These are phyloP conservation scores for Odontophorus gujanensis DNA, from an alignment of 2,113 vertebrate genomes.

Conservation along the genomic window DNA sequence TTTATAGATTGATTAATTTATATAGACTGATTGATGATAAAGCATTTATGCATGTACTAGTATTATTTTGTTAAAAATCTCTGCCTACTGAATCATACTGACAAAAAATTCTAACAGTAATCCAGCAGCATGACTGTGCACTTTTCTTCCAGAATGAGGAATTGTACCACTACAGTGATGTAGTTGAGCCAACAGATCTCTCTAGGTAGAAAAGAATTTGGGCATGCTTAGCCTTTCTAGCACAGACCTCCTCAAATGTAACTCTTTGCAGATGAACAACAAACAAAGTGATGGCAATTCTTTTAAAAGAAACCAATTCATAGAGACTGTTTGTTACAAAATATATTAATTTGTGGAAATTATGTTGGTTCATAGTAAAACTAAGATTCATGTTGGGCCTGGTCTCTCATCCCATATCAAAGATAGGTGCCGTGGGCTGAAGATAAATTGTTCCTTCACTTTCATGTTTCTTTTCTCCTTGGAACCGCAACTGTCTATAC, in stretches of 20 bases:
- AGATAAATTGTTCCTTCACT: not conserved
- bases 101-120: not conserved
- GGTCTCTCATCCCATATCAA: not conserved
- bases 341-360: not conserved
- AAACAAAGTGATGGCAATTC: not conserved
- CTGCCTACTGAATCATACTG: not conserved
- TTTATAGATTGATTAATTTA: not conserved
- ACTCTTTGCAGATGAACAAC: not conserved
- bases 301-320: not conserved
- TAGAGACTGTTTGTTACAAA: not conserved
- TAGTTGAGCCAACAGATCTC: not conserved
- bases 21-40: too few relatives aligned
- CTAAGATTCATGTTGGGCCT: not conserved
- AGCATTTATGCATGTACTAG: not conserved
- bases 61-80: not conserved
- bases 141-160: not conserved
- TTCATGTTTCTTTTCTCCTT: not conserved
- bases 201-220: not conserved
- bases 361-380: not conserved
- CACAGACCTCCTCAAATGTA: not conserved
- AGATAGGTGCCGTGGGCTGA: not conserved
- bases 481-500: not conserved
- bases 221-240: not conserved
- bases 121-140: rapidly evolving
- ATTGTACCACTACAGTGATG: rapidly evolving